Conservation (phyloP, 2,113 vertebrate genomes). For the cattle (Bos taurus) region ARS-UCD2.0 NC_037345.1:57780001-57780500, state of each 20-base stretch:
- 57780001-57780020: conserved; percentile 11
- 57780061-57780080: background rate
- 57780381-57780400: conserved; percentile 24
- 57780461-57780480: conserved; percentile 46
- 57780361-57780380: conserved; percentile 2
- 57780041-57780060: conserved; percentile 25
- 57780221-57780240: conserved; percentile 76
- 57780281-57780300: conserved; percentile 56
- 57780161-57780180: background rate
- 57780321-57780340: background rate
- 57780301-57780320: conserved; percentile 40
- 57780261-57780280: conserved; percentile 25
- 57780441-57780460: conserved; percentile 42
- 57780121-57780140: conserved; percentile 18
- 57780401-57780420: conserved; percentile 23
- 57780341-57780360: conserved; percentile 41
- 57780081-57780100: background rate
- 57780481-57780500: conserved; percentile 7
- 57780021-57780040: conserved; percentile 9
- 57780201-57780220: conserved; percentile 56
- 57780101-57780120: background rate
- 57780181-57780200: conserved; percentile 23
- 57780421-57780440: conserved; percentile 9
- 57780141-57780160: conserved; percentile 28
- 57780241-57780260: background rate